A percentile compares a stretch with the other conserved stretches of the same genome.
phyloP scores from a whole-genome alignment of 2,113 vertebrate species.

The Oryzias javanicus region DNA sequence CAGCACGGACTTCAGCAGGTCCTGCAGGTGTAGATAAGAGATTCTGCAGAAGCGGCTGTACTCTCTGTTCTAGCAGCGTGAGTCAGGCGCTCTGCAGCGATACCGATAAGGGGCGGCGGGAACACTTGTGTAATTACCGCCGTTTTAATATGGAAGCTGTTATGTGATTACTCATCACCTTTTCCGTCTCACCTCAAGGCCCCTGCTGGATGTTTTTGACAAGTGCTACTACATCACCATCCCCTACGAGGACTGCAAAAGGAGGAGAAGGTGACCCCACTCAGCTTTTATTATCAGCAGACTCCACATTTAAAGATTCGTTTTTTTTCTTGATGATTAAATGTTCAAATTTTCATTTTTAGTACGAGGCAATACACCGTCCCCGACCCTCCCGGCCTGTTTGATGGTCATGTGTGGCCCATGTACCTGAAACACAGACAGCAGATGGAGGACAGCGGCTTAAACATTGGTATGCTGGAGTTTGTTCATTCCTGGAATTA shows the following conservation, averaged over 20 bases:
- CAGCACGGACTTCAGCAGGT: background rate
- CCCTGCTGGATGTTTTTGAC: constrained; percentile 72
- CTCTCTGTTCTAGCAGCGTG: background rate
- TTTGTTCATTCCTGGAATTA: background rate
- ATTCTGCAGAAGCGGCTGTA: constrained; percentile 24
- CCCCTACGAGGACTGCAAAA: constrained; percentile 82
- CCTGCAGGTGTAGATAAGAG: constrained; percentile 55
- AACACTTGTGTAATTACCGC: background rate
- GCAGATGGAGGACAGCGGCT: constrained; percentile 69
- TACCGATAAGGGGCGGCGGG: constrained; percentile 4
- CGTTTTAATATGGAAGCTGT: background rate
- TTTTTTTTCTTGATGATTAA: background rate
- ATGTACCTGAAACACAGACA: constrained; percentile 82
- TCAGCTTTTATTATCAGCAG: rapidly evolving
- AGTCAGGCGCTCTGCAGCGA: constrained; percentile 11
- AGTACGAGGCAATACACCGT: constrained; percentile 80
- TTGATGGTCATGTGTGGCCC: constrained; percentile 84
- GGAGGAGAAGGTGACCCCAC: constrained; percentile 73
- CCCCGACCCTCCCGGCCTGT: constrained; percentile 82
- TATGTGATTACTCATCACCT: background rate
- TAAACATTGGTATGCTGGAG: constrained; percentile 67
- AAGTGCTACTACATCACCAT: constrained; percentile 77
- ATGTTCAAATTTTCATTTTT: constrained; percentile 3
- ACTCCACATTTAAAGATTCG: no score
- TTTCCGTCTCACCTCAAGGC: constrained; percentile 51